A percentile compares a stretch with the other conserved stretches of the same genome.
Conservation (phyloP, 2,113 vertebrate species). For the Protobothrops flavoviridis region DNA sequence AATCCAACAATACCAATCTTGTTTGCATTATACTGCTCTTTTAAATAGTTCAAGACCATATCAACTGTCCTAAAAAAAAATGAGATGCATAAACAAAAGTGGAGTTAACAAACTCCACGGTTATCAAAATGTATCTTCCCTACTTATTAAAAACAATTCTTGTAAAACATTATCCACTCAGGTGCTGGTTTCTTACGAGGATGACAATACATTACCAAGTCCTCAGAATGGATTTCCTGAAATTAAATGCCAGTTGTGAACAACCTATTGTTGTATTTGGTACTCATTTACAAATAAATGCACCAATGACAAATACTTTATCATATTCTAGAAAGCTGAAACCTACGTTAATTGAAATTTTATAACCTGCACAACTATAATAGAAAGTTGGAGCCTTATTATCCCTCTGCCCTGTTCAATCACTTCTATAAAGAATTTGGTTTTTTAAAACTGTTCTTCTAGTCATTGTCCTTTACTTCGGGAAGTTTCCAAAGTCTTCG, state of each 20-base stretch:
- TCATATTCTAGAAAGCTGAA: background rate
- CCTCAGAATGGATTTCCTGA: background rate
- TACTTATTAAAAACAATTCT: conserved; percentile 14
- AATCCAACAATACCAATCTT: conserved; percentile 85
- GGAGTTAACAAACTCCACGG: conserved; percentile 19
- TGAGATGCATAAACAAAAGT: conserved; percentile 46
- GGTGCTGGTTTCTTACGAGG: background rate
- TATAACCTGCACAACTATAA: background rate
- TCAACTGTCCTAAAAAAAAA: conserved; percentile 78
- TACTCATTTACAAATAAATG: background rate
- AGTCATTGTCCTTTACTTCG: background rate
- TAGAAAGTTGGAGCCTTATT: background rate
- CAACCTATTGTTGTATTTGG: background rate
- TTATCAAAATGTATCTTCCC: background rate
- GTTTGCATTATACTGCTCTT: conserved; percentile 73
- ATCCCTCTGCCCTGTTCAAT: background rate
- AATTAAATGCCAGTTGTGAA: background rate
- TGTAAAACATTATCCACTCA: background rate
- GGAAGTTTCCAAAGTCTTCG: background rate
- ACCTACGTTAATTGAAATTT: background rate
- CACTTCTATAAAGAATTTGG: background rate
- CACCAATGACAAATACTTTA: background rate
- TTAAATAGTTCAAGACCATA: conserved; percentile 81
- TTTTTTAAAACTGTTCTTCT: background rate
- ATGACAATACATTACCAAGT: background rate